Percentiles rank a stretch among this genome's conserved stretches.
These are phyloP conservation scores for Neoseiulus cucumeris DNA, from an alignment of 1,140 invertebrate genomes.

Conservation along the genomic window DNA sequence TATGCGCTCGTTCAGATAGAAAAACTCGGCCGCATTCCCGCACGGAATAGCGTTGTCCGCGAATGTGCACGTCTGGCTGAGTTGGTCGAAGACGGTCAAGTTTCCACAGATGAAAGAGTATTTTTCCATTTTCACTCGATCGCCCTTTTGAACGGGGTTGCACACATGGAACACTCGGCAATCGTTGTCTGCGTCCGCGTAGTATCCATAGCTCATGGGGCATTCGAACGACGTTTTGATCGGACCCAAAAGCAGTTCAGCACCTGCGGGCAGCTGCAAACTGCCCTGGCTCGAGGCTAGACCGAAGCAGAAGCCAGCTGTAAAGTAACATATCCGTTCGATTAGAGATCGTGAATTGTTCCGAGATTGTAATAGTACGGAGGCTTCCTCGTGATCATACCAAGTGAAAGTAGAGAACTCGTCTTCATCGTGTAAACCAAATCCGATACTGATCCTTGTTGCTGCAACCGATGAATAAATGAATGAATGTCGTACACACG, in stretches of 20 bases:
- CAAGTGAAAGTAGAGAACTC: too few species aligned
- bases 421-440: too few species aligned
- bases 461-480: too few species aligned
- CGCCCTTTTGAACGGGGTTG: conserved; percentile 9
- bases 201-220: conserved; percentile 14
- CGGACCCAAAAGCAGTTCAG: conserved; percentile 15
- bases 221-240: conserved; percentile 16
- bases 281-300: background rate
- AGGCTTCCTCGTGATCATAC: too few species aligned
- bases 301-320: too few species aligned
- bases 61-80: conserved; percentile 23
- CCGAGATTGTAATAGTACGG: background rate
- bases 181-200: conserved; percentile 15
- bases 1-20: conserved; percentile 15
- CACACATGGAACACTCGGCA: conserved; percentile 17
- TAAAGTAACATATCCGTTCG: too few species aligned
- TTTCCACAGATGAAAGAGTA: conserved; percentile 22
- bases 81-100: conserved; percentile 19
- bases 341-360: background rate
- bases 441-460: too few species aligned
- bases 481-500: too few species aligned
- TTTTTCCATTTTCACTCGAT: conserved; percentile 13
- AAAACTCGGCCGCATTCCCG: conserved; percentile 23
- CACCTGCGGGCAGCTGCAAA: conserved; percentile 18
- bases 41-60: conserved; percentile 29